Percentiles rank a stretch among this genome's conserved stretches.
phyloP scores from a whole-genome alignment of 2,113 vertebrate species.

The Lasiurus cinereus region DNA sequence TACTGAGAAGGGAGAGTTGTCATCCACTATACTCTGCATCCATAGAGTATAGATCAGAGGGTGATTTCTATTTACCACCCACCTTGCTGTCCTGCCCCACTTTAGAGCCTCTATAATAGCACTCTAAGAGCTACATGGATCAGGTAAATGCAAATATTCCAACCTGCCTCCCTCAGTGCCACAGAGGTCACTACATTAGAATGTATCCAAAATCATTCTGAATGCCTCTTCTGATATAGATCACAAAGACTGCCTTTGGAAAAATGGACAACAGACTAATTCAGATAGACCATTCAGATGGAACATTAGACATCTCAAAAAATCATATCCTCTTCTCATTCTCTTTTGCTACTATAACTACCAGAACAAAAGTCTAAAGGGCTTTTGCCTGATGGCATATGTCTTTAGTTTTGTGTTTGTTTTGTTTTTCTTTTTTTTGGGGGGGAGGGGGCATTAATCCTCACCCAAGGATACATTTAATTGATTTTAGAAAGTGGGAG shows the following conservation, averaged over 20 bases:
- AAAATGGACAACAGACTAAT: constrained; percentile 22
- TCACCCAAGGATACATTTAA: not conserved
- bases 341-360: not conserved
- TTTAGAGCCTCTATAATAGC: not conserved
- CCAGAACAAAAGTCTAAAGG: not conserved
- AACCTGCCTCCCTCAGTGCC: not conserved
- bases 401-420: not conserved
- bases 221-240: constrained; percentile 24
- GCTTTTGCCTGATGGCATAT: not conserved
- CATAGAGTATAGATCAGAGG: not conserved
- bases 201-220: not conserved
- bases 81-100: not conserved
- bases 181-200: not conserved
- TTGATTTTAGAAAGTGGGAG: not conserved
- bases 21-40: not conserved
- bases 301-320: constrained; percentile 14
- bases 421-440: not conserved
- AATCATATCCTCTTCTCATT: not conserved
- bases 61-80: not conserved
- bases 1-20: not conserved
- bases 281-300: not conserved
- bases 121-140: not conserved
- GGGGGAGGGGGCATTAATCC: not conserved
- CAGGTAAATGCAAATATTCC: not conserved
- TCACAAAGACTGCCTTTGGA: not conserved